Conservation (phyloP, 1,140 invertebrate species). For the Eueides isabella region DNA sequence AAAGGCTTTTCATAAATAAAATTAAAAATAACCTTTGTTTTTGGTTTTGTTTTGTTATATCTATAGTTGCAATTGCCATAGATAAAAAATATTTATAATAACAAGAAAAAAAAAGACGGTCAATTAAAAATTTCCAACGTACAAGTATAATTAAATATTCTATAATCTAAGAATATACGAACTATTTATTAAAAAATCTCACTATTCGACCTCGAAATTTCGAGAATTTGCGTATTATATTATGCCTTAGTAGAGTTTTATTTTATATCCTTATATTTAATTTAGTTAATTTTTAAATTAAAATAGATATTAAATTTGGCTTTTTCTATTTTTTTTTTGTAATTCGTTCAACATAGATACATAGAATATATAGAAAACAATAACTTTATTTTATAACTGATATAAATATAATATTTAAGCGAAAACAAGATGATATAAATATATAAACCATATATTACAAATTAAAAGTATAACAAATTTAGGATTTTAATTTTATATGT, state of each 20-base stretch:
- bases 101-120: background rate
- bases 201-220: constrained; percentile 52
- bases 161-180: constrained; percentile 24
- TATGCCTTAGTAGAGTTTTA: constrained; percentile 9
- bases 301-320: constrained; percentile 3
- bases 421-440: background rate
- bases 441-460: background rate
- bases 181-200: constrained; percentile 54
- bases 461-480: background rate
- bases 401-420: background rate
- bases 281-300: constrained; percentile 10
- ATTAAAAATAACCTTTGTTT: too few relatives aligned
- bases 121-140: background rate
- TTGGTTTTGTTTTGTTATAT: too few relatives aligned
- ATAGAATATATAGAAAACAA: background rate
- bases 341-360: background rate
- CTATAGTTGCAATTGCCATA: too few relatives aligned
- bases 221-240: constrained; percentile 27
- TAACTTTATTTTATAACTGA: background rate
- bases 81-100: too few relatives aligned
- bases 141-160: constrained; percentile 46
- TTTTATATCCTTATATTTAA: constrained; percentile 27
- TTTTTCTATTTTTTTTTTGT: constrained; percentile 1
- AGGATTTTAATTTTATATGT: background rate
- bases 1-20: too few relatives aligned